A percentile compares a stretch with the other conserved stretches of the same genome.
Conservation (phyloP, 2,888 invertebrate genomes). For the Latrodectus hesperus region DNA sequence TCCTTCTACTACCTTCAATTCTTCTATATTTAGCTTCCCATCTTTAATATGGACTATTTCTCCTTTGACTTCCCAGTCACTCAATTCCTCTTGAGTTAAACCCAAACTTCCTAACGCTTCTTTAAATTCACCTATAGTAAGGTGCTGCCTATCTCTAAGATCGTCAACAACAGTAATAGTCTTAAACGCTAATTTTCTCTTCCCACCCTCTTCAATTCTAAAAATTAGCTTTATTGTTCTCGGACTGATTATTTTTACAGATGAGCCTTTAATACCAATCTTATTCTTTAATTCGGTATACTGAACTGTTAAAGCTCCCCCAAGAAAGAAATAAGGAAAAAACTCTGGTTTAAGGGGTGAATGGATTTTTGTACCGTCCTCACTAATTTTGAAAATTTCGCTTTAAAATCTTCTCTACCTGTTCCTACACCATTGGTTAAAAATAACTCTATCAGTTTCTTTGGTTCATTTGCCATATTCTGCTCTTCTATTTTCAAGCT, state of each 20-base stretch:
- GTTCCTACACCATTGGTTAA: neutral
- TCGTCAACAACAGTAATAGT: too few species aligned
- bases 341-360: slow-evolving; percentile 7
- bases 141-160: too few species aligned
- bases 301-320: neutral
- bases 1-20: neutral
- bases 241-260: neutral
- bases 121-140: too few species aligned
- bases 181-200: neutral
- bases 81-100: too few species aligned
- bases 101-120: too few species aligned
- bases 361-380: neutral
- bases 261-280: slow-evolving; percentile 5
- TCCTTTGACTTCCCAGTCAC: too few species aligned
- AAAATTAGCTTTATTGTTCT: slow-evolving; percentile 8
- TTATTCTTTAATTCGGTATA: neutral
- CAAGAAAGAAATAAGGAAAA: slow-evolving; percentile 15
- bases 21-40: neutral
- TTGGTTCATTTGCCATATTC: slow-evolving; percentile 14
- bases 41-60: too few species aligned
- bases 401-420: neutral
- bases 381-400: neutral
- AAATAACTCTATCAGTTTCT: neutral
- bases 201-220: slow-evolving; percentile 1
- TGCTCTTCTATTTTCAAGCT: slow-evolving; percentile 11